Evolutionary conservation across 2,797 vertebrate species (phyloP).

Genomic region (Calcarius lapponicus): DNA sequence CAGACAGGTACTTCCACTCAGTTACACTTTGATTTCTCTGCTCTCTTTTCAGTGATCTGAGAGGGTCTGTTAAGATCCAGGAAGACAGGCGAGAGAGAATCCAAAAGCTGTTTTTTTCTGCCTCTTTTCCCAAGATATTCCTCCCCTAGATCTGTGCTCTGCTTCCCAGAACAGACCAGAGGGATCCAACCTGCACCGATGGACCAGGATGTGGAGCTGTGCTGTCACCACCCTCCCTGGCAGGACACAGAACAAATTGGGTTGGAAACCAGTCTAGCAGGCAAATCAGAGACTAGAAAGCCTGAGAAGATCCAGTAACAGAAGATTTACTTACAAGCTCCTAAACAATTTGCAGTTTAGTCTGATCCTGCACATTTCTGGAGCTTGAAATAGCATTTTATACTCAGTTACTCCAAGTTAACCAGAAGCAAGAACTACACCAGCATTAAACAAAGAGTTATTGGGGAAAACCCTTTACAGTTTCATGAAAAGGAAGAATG

Average conservation of each 20-base stretch:
- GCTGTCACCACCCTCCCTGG: not conserved
- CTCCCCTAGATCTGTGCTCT: not conserved
- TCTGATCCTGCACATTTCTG: not conserved
- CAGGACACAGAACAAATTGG: not conserved
- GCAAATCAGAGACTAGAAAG: not conserved
- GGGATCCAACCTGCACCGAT: not conserved
- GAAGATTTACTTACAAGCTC: not conserved
- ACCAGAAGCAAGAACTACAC: not conserved
- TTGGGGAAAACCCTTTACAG: not conserved
- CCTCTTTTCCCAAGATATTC: not conserved
- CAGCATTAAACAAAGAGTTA: not conserved
- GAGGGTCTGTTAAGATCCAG: not conserved
- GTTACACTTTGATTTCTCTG: not conserved
- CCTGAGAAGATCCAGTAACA: not conserved
- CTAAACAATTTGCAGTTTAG: not conserved
- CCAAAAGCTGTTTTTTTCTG: not conserved
- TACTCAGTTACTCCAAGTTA: not conserved
- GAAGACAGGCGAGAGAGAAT: not conserved
- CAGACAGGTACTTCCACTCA: not conserved
- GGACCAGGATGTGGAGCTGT: not conserved
- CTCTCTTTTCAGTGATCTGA: not conserved
- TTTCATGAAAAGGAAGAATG: not conserved
- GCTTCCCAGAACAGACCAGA: not conserved
- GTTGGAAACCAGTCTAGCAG: not conserved
- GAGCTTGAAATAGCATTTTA: not conserved